A percentile compares a stretch with the other conserved stretches of the same genome.
phyloP scores from a whole-genome alignment of 1,140 invertebrate species.

The Bombus pascuorum region DNA sequence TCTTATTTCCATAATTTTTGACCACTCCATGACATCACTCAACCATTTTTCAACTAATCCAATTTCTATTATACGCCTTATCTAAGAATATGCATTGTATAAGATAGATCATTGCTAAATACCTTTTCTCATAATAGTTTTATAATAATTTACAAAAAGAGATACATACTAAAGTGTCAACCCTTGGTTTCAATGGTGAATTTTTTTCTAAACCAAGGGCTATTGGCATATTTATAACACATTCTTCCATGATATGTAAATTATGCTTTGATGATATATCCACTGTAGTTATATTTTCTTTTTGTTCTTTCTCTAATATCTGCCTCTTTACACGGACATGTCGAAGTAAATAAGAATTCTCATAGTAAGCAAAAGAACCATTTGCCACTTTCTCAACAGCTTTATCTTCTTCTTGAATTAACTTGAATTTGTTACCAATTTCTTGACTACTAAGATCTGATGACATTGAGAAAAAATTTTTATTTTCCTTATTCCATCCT shows the following conservation, averaged over 20 bases:
- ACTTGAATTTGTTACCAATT: constrained; percentile 87
- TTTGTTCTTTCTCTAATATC: constrained; percentile 72
- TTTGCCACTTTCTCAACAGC: constrained; percentile 86
- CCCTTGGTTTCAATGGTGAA: constrained; percentile 88
- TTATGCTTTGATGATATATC: constrained; percentile 80
- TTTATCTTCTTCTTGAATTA: constrained; percentile 83
- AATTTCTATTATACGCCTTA: constrained; percentile 87
- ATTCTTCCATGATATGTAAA: constrained; percentile 91
- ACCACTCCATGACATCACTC: constrained; percentile 86
- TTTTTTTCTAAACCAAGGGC: constrained; percentile 91
- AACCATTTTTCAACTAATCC: constrained; percentile 91
- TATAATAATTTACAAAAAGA: constrained; percentile 1
- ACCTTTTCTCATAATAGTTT: background rate
- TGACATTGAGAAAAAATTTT: constrained; percentile 87
- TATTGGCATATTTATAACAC: constrained; percentile 90
- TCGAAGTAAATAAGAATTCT: constrained; percentile 89
- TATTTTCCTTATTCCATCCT: constrained; percentile 87
- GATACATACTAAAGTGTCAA: constrained; percentile 84
- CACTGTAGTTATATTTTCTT: constrained; percentile 60
- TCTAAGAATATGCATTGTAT: constrained; percentile 61
- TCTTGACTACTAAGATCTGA: constrained; percentile 85
- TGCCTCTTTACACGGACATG: constrained; percentile 85
- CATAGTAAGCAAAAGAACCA: constrained; percentile 90
- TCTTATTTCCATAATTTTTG: constrained; percentile 80
- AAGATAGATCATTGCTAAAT: background rate